Conservation (phyloP, 1,140 invertebrate genomes). For the Maniola jurtina region DNA sequence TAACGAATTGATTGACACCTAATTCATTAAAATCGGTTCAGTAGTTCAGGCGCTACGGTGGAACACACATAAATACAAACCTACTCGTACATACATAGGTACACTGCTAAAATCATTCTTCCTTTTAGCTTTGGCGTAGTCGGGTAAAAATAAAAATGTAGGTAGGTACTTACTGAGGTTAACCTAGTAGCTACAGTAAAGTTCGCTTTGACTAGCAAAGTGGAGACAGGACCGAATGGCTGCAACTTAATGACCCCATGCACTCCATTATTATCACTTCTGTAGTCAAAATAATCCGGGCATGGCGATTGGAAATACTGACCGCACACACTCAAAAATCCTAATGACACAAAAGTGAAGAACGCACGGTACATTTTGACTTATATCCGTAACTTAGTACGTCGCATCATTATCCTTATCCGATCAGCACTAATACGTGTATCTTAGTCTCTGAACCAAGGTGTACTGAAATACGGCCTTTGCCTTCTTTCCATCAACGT, state of each 20-base stretch:
- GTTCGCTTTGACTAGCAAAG: constrained; percentile 35
- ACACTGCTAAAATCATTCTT: too few species aligned
- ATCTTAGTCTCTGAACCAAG: constrained; percentile 21
- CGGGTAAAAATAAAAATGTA: too few species aligned
- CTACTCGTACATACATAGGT: too few species aligned
- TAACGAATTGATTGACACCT: too few species aligned
- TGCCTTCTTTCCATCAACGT: constrained; percentile 7
- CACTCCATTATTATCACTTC: constrained; percentile 34
- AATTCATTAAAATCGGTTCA: too few species aligned
- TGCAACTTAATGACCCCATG: constrained; percentile 36
- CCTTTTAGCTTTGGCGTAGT: too few species aligned
- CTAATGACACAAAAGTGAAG: constrained; percentile 28
- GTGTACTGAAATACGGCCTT: constrained; percentile 22
- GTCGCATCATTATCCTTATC: constrained; percentile 23
- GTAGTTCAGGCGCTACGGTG: too few species aligned
- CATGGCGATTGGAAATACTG: constrained; percentile 40
- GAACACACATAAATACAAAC: too few species aligned
- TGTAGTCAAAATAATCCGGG: constrained; percentile 46
- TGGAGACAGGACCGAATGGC: constrained; percentile 32
- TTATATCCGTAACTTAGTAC: constrained; percentile 18
- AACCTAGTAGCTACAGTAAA: constrained; percentile 43
- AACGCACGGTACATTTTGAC: constrained; percentile 31
- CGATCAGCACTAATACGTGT: constrained; percentile 27
- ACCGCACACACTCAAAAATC: constrained; percentile 29
- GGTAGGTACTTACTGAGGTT: constrained; percentile 31